Percentiles rank a stretch among this genome's conserved stretches.
Conservation (phyloP, 1,140 invertebrate species). For the Tyrophagus putrescentiae region DNA sequence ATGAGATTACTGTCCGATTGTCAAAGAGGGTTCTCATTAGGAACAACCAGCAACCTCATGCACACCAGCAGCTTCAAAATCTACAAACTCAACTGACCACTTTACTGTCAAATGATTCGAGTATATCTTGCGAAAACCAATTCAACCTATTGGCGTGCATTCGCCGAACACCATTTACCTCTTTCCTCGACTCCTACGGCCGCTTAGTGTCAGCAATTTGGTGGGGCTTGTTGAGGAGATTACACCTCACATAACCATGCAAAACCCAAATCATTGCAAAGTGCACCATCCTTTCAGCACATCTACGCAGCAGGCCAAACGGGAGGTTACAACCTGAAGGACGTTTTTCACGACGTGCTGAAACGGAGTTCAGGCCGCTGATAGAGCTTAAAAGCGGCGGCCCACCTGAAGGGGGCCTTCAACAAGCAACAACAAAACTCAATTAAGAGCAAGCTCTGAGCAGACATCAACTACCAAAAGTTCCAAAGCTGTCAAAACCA, state of each 20-base stretch:
- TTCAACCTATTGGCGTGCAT: conserved; percentile 60
- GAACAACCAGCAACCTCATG: conserved; percentile 23
- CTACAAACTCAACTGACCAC: neutral
- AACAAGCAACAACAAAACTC: neutral
- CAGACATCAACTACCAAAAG: conserved; percentile 5
- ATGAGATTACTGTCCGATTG: conserved; percentile 24
- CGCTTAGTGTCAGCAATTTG: neutral
- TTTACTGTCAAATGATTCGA: neutral
- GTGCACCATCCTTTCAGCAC: no score
- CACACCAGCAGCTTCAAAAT: no score
- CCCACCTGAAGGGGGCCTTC: no score
- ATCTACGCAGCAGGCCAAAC: no score
- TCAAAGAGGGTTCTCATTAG: conserved; percentile 29
- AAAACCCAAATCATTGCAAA: no score
- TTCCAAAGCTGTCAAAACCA: neutral
- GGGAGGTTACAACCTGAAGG: conserved; percentile 23
- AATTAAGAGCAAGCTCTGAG: neutral
- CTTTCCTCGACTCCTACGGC: conserved; percentile 42
- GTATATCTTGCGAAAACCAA: no score
- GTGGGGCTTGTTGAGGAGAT: no score
- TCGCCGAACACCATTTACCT: conserved; percentile 64
- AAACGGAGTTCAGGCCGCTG: neutral
- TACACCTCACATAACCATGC: no score
- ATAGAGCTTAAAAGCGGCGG: no score
- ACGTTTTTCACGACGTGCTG: conserved; percentile 19